These are phyloP conservation scores for Lithobius niger DNA, from an alignment of 1,140 invertebrate species.

Conservation along the genomic window DNA sequence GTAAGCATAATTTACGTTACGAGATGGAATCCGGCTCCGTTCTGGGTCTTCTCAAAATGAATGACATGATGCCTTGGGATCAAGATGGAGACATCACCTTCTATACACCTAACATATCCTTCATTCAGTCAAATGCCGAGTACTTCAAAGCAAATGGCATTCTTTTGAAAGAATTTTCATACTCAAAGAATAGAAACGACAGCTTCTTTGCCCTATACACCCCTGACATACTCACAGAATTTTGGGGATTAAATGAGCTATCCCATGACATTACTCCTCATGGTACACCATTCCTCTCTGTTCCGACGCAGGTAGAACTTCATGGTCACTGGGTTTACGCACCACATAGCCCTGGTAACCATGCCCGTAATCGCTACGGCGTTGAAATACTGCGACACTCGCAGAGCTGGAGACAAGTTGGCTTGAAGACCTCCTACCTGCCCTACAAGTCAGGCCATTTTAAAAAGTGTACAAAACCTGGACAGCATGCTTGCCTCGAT, in stretches of 20 bases:
- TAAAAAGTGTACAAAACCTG: conserved; percentile 2
- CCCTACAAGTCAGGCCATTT: conserved; percentile 13
- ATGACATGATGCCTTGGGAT: not conserved
- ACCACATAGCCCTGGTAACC: conserved; percentile 25
- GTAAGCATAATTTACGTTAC: conserved; percentile 15
- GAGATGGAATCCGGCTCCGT: conserved; percentile 13
- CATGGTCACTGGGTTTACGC: conserved; percentile 22
- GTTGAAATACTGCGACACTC: conserved; percentile 22
- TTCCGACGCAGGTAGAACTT: conserved; percentile 22
- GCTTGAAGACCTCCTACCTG: not conserved
- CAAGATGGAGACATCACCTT: not conserved
- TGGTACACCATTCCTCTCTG: not conserved
- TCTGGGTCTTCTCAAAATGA: not conserved
- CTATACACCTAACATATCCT: not conserved
- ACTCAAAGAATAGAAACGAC: not conserved
- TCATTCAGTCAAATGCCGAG: not conserved
- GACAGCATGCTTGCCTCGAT: conserved; percentile 8
- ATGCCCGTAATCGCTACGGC: conserved; percentile 26
- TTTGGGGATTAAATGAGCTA: not conserved
- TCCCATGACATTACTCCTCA: not conserved
- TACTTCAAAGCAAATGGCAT: not conserved
- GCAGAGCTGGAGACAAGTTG: not conserved
- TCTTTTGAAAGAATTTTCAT: not conserved
- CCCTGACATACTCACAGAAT: not conserved
- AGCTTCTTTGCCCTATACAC: not conserved